Evolutionary conservation across 2,888 invertebrate genomes (phyloP).

Genomic region (Melinaea marsaeus): DNA sequence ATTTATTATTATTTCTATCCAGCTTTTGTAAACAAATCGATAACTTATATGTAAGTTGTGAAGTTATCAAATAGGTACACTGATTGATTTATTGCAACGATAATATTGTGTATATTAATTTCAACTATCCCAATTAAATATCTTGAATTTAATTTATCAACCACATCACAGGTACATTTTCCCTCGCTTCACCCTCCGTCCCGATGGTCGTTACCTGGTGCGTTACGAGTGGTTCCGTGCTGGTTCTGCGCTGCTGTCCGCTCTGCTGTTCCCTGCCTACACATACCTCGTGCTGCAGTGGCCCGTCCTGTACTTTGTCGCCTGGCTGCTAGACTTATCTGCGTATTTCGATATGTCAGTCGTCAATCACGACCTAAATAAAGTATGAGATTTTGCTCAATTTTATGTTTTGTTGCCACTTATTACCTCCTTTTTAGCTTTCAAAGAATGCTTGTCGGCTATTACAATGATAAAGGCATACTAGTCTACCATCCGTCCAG

Average conservation of each 20-base stretch:
- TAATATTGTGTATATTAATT: too few relatives aligned
- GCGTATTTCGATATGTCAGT: constrained; percentile 58
- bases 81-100: too few relatives aligned
- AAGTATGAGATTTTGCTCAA: neutral
- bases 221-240: constrained; percentile 58
- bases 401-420: neutral
- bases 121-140: too few relatives aligned
- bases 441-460: constrained; percentile 62
- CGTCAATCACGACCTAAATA: neutral
- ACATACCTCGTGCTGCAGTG: constrained; percentile 52
- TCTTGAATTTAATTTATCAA: too few relatives aligned
- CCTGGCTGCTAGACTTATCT: constrained; percentile 45
- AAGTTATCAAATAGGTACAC: too few relatives aligned
- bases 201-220: constrained; percentile 53
- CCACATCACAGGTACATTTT: constrained; percentile 52
- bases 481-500: constrained; percentile 62
- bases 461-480: constrained; percentile 54
- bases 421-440: constrained; percentile 38
- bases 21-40: too few relatives aligned
- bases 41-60: too few relatives aligned
- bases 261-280: constrained; percentile 53
- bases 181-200: constrained; percentile 63
- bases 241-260: constrained; percentile 48
- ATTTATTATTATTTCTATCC: too few relatives aligned
- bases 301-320: constrained; percentile 40